These are phyloP conservation scores for Calameuta filiformis DNA, from an alignment of 2,888 invertebrate genomes.

Conservation along the genomic window DNA sequence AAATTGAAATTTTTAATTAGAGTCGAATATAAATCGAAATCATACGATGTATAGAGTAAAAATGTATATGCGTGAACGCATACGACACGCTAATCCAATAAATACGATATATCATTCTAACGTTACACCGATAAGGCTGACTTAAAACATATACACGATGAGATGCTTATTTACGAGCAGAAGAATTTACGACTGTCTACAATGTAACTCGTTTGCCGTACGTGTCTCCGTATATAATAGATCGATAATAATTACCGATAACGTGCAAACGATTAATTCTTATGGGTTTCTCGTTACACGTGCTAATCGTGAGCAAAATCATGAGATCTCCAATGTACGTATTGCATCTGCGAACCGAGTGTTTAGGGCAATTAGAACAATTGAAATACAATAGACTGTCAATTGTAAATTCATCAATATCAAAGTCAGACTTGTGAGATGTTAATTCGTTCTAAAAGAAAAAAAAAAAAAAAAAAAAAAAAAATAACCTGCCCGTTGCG, in stretches of 20 bases:
- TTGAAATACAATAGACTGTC: background rate
- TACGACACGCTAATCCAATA: background rate
- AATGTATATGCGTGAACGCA: background rate
- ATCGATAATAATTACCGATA: background rate
- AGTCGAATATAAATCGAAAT: background rate
- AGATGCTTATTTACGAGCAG: background rate
- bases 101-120: background rate
- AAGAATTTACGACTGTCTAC: background rate
- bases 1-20: background rate
- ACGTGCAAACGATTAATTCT: background rate
- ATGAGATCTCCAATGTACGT: background rate
- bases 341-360: background rate
- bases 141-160: background rate
- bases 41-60: background rate
- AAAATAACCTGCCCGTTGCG: background rate
- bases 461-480: background rate
- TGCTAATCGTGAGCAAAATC: background rate
- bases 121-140: slow-evolving; percentile 5
- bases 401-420: background rate
- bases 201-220: background rate
- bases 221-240: background rate
- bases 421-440: background rate
- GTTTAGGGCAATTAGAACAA: background rate
- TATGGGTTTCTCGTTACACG: background rate
- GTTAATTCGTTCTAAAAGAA: background rate